Evolutionary conservation across 2,888 invertebrate genomes (phyloP).

Genomic region (Eledona agricola): DNA sequence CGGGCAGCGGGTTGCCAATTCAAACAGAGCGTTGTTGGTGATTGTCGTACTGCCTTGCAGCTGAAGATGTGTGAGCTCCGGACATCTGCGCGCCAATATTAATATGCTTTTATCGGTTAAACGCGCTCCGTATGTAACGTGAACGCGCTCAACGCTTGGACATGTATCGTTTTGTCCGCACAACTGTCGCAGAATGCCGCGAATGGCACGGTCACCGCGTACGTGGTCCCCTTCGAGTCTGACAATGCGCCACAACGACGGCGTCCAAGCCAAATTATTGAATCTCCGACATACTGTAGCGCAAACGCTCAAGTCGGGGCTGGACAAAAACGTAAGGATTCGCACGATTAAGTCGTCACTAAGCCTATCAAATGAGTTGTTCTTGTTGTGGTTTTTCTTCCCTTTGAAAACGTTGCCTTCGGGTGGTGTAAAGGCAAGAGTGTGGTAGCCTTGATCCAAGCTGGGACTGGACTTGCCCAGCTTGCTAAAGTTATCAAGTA

Average conservation of each 20-base stretch:
- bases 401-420: constrained; percentile 57
- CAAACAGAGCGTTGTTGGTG: constrained; percentile 80
- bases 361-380: constrained; percentile 69
- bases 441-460: constrained; percentile 84
- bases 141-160: constrained; percentile 72
- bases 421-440: constrained; percentile 72
- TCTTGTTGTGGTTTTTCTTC: constrained; percentile 52
- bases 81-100: constrained; percentile 79
- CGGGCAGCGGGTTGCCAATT: constrained; percentile 80
- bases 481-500: constrained; percentile 61
- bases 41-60: constrained; percentile 78
- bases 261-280: constrained; percentile 81
- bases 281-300: constrained; percentile 80
- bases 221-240: constrained; percentile 69
- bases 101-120: constrained; percentile 82
- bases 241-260: constrained; percentile 76
- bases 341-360: constrained; percentile 74
- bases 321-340: constrained; percentile 76
- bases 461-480: constrained; percentile 70
- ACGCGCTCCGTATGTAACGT: constrained; percentile 73
- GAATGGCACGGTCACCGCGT: constrained; percentile 73
- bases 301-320: constrained; percentile 76
- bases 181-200: constrained; percentile 70
- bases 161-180: constrained; percentile 72
- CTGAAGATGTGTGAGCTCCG: constrained; percentile 82